Base-by-base conservation (phyloP, 1,140 invertebrate species). In the Diorhabda elongata region DNA sequence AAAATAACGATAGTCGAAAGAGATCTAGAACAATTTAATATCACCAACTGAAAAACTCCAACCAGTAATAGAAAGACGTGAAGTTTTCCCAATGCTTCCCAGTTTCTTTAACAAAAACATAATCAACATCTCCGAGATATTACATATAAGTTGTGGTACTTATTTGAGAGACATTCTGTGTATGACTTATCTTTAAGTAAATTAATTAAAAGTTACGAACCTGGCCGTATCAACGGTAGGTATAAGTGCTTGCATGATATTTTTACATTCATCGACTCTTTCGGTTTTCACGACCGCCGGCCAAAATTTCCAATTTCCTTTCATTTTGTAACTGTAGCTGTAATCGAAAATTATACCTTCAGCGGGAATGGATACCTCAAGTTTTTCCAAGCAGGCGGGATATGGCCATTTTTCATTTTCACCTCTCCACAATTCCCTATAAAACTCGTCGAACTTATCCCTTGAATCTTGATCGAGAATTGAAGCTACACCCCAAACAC, bases 211-310 rank as follows among this genome's bases (percentile, higher is more conserved):
- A 26, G 5, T n/a, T 3, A 11, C 42, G n/a, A 89, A 95, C 80
- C 94, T 94, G 47, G 91, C 86, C 0, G 92, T 92, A 75, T 98
- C 95, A 8, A 92, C 82, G 0, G 95, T 97, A 1, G 94, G 93
- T 59, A 97, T 86, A 63, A 95, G 85, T 68, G 91, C 89, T 80
- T 92, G 89, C 44, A 90, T 84, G 67, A 95, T 88, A 75, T 88
- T 88, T 6, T 86, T 85, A 58, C 85, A 85, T 75, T 90, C 88
- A 64, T 85, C 80, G 2, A 89, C 76, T 74, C 85, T 62, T 64
- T 85, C 59, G 85, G 83, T 44, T 79, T 77, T 77, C 85, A 89
- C 85, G 59, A 87, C 71, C 68, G 94, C 92, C 0, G 84, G 84
- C 85, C 88, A 93, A 63, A 85, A 85, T 79, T 91, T 93, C 94